A percentile compares a stretch with the other conserved stretches of the same genome.
These are phyloP conservation scores for Gallinago jamesoni DNA, from an alignment of 2,113 vertebrate species.

Conservation along the genomic window DNA sequence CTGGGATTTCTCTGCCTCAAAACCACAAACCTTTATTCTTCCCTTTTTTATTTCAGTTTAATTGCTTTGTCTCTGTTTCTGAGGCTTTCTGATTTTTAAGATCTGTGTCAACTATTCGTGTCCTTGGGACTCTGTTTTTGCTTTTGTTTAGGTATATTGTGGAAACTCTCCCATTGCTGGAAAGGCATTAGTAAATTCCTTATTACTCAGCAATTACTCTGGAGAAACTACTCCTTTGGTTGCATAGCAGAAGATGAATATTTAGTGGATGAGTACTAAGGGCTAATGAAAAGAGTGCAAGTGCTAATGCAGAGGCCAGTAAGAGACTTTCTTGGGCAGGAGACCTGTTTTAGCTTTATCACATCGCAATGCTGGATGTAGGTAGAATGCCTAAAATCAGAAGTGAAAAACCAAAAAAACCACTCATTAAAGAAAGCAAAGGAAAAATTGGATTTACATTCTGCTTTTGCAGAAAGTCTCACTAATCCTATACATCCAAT, in stretches of 20 bases:
- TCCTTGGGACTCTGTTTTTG: neutral
- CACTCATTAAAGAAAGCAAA: neutral
- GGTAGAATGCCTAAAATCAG: neutral
- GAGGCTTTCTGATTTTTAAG: neutral
- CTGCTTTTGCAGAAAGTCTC: neutral
- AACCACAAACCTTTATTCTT: neutral
- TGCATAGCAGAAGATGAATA: neutral
- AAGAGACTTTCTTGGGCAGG: neutral
- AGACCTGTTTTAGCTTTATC: neutral
- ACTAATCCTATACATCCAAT: neutral
- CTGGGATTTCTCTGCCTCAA: neutral
- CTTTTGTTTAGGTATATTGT: neutral
- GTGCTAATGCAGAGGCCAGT: neutral
- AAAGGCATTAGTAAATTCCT: neutral
- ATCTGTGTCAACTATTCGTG: neutral
- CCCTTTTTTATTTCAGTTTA: neutral
- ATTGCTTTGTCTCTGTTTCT: neutral
- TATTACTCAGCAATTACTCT: neutral
- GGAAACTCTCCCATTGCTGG: neutral
- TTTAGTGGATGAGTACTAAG: neutral
- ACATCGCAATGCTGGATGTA: neutral
- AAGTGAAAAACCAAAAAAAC: neutral
- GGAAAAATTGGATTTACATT: neutral
- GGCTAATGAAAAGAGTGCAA: neutral
- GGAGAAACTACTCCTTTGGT: neutral